Evolutionary conservation across 2,113 vertebrate species (phyloP), one percentile per base, ranked within the genome.

Genomic region (Corvus hawaiiensis): DNA sequence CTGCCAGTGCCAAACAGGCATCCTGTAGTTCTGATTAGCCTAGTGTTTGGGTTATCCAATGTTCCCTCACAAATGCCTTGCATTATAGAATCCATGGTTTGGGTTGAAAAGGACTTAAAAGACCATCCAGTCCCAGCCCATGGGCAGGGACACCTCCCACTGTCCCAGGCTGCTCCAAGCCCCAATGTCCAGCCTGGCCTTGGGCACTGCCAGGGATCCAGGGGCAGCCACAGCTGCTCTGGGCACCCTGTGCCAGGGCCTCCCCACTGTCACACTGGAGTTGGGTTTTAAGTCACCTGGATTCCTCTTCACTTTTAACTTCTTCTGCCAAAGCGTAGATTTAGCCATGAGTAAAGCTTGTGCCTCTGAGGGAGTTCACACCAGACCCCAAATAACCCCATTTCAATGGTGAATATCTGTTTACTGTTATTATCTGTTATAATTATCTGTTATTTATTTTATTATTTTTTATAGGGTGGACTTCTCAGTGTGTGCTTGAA

Each of bases 401-500:
- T n/a, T 63, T 46, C 56, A 92, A 14, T 20, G 52, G 79, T 63
- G 74, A 62, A 7, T 88, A 3, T 83, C 11, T 18, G 0, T 79
- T 73, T 52, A 3, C 23, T 39, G 74, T 92, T 41, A 41, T 41
- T 41, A 41, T 41, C 39, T 41, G 39, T 41, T 41, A 41, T 41
- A 41, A 41, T 41, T 41, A 41, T 41, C 39, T 41, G 39, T 41
- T 41, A 41, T 41, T 41, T 41, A 41, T 41, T 41, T 41, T 6
- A 41, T 41, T 13, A 81, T 35, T 52, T 71, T 79, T 84, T 62
- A n/a, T 90, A 99, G 99, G 97, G 98, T 90, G 76, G 92, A 19
- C 89, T 98, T 61, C 97, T 98, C 97, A 98, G 93, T 69, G 26
- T 86, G 51, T 99, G 97, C 95, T 24, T 99, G 81, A 99, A 99